phyloP scores from a whole-genome alignment of 2,888 invertebrate genomes.

The Steinernema hermaphroditum region DNA sequence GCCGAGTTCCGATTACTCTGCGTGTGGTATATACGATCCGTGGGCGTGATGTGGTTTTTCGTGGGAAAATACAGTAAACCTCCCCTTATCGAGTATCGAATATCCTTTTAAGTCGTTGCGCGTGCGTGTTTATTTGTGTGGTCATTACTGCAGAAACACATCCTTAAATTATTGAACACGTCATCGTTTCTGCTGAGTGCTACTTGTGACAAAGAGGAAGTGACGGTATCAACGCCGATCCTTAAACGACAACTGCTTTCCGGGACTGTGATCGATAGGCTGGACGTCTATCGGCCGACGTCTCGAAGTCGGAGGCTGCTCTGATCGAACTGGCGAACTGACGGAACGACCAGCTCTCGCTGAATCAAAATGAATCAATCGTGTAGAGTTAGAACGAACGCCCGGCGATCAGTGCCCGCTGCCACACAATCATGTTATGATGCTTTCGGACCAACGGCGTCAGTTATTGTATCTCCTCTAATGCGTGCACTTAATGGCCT shows the following conservation, averaged over 20 bases:
- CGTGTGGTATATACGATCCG: too few species aligned
- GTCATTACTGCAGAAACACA: too few species aligned
- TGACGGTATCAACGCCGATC: too few species aligned
- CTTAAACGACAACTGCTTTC: not conserved
- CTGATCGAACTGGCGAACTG: constrained; percentile 12
- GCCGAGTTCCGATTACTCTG: too few species aligned
- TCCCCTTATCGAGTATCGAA: too few species aligned
- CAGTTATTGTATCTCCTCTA: not conserved
- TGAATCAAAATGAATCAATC: constrained; percentile 18
- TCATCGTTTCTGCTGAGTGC: too few species aligned
- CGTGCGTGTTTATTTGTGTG: too few species aligned
- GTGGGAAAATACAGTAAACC: too few species aligned
- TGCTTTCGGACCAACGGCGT: not conserved
- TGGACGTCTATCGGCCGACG: not conserved
- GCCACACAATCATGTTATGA: not conserved
- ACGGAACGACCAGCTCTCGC: constrained; percentile 22
- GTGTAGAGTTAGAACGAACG: constrained; percentile 8
- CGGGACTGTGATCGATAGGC: constrained; percentile 12
- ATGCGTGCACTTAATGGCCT: not conserved
- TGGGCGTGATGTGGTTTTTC: too few species aligned
- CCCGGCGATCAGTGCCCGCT: constrained; percentile 13
- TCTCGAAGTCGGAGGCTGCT: constrained; percentile 1
- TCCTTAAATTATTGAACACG: too few species aligned
- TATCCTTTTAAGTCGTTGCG: too few species aligned
- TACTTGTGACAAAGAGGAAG: too few species aligned